Evolutionary conservation across 2,113 vertebrate genomes (phyloP).

Genomic region (Zosterops japonicus): DNA sequence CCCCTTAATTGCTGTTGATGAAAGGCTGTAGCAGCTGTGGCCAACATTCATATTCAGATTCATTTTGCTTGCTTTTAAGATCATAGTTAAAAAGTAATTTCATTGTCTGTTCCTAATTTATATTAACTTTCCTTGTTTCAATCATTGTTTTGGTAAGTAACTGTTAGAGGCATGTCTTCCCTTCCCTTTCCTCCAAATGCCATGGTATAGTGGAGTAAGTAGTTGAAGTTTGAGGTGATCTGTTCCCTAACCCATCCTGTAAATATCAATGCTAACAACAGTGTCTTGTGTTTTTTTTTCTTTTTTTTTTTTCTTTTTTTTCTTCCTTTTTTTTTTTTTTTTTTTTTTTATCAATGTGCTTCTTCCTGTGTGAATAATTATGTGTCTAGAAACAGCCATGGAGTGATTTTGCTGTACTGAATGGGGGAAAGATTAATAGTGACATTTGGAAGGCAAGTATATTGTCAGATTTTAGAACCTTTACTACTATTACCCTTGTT

Average conservation of each 20-base stretch:
- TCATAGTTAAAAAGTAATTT: conserved; percentile 39
- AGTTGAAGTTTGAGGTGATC: conserved; percentile 65
- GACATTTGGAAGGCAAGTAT: conserved; percentile 99
- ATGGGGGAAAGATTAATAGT: conserved; percentile 99
- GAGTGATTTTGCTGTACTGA: conserved; percentile 97
- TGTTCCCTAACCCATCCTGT: conserved; percentile 78
- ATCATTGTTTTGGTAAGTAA: conserved; percentile 69
- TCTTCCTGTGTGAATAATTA: conserved; percentile 81
- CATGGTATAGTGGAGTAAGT: neutral
- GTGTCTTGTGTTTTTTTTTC: conserved; percentile 80
- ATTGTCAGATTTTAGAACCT: conserved; percentile 76
- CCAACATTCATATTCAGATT: conserved; percentile 26
- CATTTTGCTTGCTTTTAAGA: conserved; percentile 57
- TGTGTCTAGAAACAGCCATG: conserved; percentile 94
- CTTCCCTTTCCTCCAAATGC: neutral
- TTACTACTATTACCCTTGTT: conserved; percentile 60
- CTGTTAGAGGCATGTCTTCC: conserved; percentile 20
- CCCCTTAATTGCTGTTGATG: neutral
- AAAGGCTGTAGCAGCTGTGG: conserved; percentile 23
- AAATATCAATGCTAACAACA: conserved; percentile 85
- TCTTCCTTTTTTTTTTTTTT: conserved; percentile 67
- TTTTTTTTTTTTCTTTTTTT: conserved; percentile 45
- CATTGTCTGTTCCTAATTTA: conserved; percentile 59
- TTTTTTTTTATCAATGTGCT: conserved; percentile 74
- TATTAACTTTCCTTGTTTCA: conserved; percentile 57